Evolutionary conservation across 2,888 invertebrate genomes (phyloP).

Genomic region (Stenotaenia linearis): DNA sequence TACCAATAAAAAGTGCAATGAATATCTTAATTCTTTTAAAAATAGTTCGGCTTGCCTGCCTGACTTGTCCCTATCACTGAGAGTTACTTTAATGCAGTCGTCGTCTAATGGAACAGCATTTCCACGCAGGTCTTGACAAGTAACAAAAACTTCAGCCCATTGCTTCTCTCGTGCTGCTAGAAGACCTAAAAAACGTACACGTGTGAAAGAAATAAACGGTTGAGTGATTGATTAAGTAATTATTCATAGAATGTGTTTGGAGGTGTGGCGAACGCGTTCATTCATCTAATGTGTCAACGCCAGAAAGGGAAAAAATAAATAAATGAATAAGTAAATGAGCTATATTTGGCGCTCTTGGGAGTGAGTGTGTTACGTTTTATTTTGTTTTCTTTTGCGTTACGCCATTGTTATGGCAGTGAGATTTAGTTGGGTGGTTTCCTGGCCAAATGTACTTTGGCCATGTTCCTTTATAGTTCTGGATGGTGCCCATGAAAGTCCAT

Average conservation of each 20-base stretch:
- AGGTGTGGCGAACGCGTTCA: not conserved
- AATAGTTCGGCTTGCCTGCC: not conserved
- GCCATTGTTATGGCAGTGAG: too few species aligned
- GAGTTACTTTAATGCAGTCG: slow-evolving; percentile 50
- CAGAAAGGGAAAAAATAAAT: not conserved
- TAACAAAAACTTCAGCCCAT: slow-evolving; percentile 29
- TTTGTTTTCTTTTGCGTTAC: too few species aligned
- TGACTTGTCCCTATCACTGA: not conserved
- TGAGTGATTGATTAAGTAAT: not conserved
- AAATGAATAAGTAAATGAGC: not conserved
- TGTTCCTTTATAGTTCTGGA: too few species aligned
- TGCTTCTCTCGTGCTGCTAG: slow-evolving; percentile 27
- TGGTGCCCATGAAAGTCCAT: too few species aligned
- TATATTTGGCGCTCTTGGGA: too few species aligned
- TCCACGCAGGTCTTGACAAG: slow-evolving; percentile 58
- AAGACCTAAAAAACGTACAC: slow-evolving; percentile 19
- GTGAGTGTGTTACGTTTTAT: too few species aligned
- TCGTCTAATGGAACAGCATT: slow-evolving; percentile 63
- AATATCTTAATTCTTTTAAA: slow-evolving; percentile 1
- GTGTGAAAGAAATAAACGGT: slow-evolving; percentile 1
- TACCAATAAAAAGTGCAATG: not conserved
- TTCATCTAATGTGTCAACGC: not conserved
- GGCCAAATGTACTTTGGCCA: too few species aligned
- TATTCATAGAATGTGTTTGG: not conserved
- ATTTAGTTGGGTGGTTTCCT: too few species aligned